Evolutionary conservation across 2,797 vertebrate species (phyloP).

Genomic region (Sebastes baramenuke): DNA sequence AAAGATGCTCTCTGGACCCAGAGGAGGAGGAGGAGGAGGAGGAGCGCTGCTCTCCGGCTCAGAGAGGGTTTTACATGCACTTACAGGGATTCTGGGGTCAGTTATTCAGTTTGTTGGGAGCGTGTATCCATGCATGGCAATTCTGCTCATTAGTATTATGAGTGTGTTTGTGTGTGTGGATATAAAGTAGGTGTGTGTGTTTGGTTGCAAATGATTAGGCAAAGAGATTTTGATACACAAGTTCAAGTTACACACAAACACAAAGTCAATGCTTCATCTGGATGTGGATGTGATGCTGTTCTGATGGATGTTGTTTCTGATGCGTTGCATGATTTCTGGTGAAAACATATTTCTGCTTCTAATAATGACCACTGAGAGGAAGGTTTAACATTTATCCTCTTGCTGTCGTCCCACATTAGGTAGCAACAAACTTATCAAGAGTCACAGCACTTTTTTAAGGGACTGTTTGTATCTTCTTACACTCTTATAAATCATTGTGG

Average conservation of each 20-base stretch:
- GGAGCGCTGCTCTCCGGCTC: background rate
- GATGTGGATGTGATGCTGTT: too few relatives aligned
- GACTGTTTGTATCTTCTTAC: too few relatives aligned
- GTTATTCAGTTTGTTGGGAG: background rate
- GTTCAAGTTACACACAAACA: too few relatives aligned
- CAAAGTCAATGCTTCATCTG: rapidly evolving
- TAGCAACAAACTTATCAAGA: background rate
- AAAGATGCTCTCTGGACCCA: background rate
- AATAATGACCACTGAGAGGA: too few relatives aligned
- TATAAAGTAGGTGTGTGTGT: too few relatives aligned
- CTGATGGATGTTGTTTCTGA: too few relatives aligned
- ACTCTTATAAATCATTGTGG: too few relatives aligned
- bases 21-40: background rate
- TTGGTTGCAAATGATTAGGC: too few relatives aligned
- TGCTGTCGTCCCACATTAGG: background rate
- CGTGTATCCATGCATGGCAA: background rate
- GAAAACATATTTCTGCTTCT: too few relatives aligned
- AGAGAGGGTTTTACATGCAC: background rate
- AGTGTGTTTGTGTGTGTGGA: background rate
- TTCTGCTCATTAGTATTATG: background rate
- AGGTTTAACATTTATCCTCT: rapidly evolving
- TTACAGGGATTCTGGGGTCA: background rate
- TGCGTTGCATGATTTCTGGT: too few relatives aligned
- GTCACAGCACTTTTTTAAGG: background rate
- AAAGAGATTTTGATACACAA: too few relatives aligned